phyloP scores from a whole-genome alignment of 2,113 vertebrate genomes.

The Brachyhypopomus gauderio region DNA sequence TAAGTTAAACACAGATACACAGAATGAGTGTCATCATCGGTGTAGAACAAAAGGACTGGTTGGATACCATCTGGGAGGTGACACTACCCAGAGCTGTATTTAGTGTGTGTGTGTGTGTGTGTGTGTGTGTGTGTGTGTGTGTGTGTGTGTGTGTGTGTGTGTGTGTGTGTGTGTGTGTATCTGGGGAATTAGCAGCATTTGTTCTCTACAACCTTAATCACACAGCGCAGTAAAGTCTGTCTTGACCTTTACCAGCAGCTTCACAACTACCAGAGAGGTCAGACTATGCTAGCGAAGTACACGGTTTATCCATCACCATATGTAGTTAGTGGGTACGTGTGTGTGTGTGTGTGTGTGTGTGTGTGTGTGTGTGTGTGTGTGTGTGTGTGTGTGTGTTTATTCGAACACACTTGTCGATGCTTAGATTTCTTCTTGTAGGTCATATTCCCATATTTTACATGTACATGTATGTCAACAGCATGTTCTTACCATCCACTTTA shows the following conservation, averaged over 20 bases:
- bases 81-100: too few species aligned
- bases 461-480: neutral
- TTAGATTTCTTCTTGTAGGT: neutral
- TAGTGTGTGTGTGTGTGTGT: neutral
- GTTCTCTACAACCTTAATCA: conserved; percentile 38
- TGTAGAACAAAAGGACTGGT: too few species aligned
- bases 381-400: conserved; percentile 12
- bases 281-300: conserved; percentile 27
- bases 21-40: too few species aligned
- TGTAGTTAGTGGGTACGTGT: conserved; percentile 12
- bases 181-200: conserved; percentile 3
- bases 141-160: neutral
- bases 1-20: too few species aligned
- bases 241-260: conserved; percentile 53
- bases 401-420: neutral
- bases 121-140: neutral
- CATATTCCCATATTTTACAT: neutral
- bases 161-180: conserved; percentile 1
- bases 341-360: conserved; percentile 10
- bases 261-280: conserved; percentile 29
- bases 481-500: neutral
- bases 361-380: conserved; percentile 20
- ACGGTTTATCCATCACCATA: conserved; percentile 1
- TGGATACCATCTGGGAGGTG: too few species aligned
- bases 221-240: conserved; percentile 33